Evolutionary conservation across 1,140 invertebrate genomes (phyloP).

Genomic region (Drosophila gunungcola): DNA sequence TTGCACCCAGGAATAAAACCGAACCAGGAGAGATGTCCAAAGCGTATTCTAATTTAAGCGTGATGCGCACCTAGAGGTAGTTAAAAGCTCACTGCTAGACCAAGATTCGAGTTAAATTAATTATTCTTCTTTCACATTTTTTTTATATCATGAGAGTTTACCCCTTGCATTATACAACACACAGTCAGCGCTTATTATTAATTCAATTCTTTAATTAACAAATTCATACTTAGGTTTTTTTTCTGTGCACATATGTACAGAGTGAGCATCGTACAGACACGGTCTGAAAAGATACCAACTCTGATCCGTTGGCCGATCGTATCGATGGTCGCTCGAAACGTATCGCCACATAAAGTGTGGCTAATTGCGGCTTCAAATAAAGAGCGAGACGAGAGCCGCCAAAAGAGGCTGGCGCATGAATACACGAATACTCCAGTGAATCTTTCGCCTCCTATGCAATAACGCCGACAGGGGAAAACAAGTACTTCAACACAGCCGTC

Average conservation of each 20-base stretch:
- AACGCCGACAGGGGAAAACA: constrained; percentile 29
- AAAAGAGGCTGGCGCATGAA: constrained; percentile 28
- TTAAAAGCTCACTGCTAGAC: constrained; percentile 56
- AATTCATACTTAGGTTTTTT: neutral
- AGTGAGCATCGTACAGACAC: constrained; percentile 14
- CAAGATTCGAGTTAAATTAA: neutral
- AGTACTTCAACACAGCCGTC: constrained; percentile 6
- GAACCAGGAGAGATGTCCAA: constrained; percentile 36
- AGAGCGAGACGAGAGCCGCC: constrained; percentile 60
- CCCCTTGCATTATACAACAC: no score
- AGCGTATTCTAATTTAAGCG: constrained; percentile 82
- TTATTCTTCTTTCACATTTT: no score
- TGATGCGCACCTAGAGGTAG: constrained; percentile 84
- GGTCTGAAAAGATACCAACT: constrained; percentile 22
- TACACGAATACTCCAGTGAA: constrained; percentile 6
- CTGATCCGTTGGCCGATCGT: constrained; percentile 40
- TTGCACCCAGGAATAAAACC: constrained; percentile 10
- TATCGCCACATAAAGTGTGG: constrained; percentile 80
- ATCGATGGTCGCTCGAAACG: constrained; percentile 66
- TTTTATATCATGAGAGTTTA: no score
- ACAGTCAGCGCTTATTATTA: no score
- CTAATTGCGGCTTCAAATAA: constrained; percentile 84
- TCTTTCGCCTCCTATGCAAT: neutral
- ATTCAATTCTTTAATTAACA: no score
- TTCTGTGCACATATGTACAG: constrained; percentile 1